A percentile compares a stretch with the other conserved stretches of the same genome.
Evolutionary conservation across 1,140 invertebrate species (phyloP).

Genomic region (Conus betulinus): DNA sequence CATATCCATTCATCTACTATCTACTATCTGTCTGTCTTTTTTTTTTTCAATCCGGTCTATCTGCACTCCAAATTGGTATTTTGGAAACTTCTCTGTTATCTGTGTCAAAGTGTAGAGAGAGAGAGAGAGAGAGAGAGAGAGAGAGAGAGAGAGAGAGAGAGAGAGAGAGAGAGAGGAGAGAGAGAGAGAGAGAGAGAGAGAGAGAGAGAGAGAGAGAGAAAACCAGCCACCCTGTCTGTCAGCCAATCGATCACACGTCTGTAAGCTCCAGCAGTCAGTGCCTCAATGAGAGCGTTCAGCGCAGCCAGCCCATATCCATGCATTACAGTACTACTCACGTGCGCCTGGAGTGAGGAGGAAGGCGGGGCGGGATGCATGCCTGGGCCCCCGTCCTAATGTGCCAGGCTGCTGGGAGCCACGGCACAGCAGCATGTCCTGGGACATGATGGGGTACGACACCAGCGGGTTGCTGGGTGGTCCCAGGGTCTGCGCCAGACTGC

Average conservation of each 20-base stretch:
- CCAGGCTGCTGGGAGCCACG: conserved; percentile 67
- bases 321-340: neutral
- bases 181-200: neutral
- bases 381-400: conserved; percentile 50
- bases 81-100: neutral
- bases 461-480: conserved; percentile 78
- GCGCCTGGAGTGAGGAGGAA: neutral
- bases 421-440: conserved; percentile 77
- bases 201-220: neutral
- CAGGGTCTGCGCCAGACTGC: conserved; percentile 66
- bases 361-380: neutral
- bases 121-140: neutral
- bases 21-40: too few species aligned
- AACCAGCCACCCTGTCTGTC: neutral
- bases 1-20: too few species aligned
- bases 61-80: too few species aligned
- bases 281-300: neutral
- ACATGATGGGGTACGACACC: conserved; percentile 85
- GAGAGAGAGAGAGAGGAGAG: neutral
- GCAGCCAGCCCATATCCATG: neutral
- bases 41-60: too few species aligned
- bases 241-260: neutral
- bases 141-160: neutral
- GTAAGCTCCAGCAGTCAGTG: neutral
- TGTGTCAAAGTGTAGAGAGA: neutral